Base-by-base conservation (phyloP, 53 echinoderm and acorn worm species). In the Antedon mediterranea region DNA sequence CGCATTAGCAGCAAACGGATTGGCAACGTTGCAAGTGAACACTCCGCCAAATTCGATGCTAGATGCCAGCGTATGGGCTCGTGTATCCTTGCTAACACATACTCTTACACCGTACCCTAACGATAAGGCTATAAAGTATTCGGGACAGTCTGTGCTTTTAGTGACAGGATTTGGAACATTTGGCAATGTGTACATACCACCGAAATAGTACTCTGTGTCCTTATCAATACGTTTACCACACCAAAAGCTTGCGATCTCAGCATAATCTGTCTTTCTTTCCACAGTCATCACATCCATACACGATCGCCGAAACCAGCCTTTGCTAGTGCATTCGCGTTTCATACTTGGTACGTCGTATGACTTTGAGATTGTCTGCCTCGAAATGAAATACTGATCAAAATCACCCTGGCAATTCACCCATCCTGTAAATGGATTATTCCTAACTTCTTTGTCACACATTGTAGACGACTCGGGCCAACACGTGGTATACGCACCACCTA, bases 401-500 rank as follows among this genome's bases (percentile, higher is more conserved):
- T 74, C 84, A 1, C 73, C 71, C 0, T 84, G 79, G 32, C 84
- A 84, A 30, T 3, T 72, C 44, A 75, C 72, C 11, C 30, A 33
- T 0, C 84, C 84, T 0, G 79, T 84, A 0, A 32, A 74, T 0
- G 84, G 84, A 32, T 84, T 84, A 32, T 78, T 43, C 41, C 78
- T 73, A 34, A 31, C 6, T 30, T 73, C 37, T 14, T 29, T 43
- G 29, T 73, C 34, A 70, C 84, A 84, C 27, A 84, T 78, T 27
- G 72, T 70, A 4, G 77, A 43, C n/a, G n/a, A 4, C 9, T 26
- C 2, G 23, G 57, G 18, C 3, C 2, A 3, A 74, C 85, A 85
- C 13, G 73, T 80, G 34, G 74, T 72, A 71, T 75, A 85, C 32
- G 76, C 85, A 41, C 85, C 85, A 20, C 85, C 80, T 32, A 80